Conservation (phyloP, 1,140 invertebrate genomes). For the Acromyrmex charruanus region DNA sequence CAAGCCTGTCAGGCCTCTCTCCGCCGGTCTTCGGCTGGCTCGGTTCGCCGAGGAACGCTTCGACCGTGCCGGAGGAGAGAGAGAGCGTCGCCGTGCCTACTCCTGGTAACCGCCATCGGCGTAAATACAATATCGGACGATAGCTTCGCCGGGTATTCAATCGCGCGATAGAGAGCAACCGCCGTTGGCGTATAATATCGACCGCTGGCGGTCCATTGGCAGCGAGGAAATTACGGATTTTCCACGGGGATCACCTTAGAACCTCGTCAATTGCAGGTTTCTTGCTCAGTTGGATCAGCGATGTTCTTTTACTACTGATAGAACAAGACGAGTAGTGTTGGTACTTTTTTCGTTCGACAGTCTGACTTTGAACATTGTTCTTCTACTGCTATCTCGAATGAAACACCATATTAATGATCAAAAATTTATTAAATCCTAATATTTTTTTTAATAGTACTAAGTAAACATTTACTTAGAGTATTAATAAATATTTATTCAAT, state of each 20-base stretch:
- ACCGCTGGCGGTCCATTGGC: neutral
- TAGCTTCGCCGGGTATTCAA: conserved; percentile 56
- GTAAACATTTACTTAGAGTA: no score
- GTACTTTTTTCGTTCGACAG: neutral
- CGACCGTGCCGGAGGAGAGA: conserved; percentile 33
- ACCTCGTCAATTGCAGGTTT: neutral
- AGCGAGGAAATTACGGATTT: conserved; percentile 36
- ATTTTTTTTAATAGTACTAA: no score
- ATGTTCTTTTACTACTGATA: neutral
- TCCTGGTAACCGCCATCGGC: conserved; percentile 11
- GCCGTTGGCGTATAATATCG: conserved; percentile 44
- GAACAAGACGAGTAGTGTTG: neutral
- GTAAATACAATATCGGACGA: conserved; percentile 74
- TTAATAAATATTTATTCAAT: no score
- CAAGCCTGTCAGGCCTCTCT: conserved; percentile 50
- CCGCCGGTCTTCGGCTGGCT: conserved; percentile 7
- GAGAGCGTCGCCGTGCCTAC: conserved; percentile 22
- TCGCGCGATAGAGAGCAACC: conserved; percentile 31
- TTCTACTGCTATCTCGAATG: no score
- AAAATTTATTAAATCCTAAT: no score
- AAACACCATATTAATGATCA: neutral
- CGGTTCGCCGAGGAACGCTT: conserved; percentile 52
- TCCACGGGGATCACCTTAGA: conserved; percentile 14
- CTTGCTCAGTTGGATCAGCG: neutral
- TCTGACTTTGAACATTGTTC: neutral